Percentiles rank a stretch among this genome's conserved stretches.
Conservation (phyloP, 2,113 vertebrate species). For the Embiotoca jacksoni region DNA sequence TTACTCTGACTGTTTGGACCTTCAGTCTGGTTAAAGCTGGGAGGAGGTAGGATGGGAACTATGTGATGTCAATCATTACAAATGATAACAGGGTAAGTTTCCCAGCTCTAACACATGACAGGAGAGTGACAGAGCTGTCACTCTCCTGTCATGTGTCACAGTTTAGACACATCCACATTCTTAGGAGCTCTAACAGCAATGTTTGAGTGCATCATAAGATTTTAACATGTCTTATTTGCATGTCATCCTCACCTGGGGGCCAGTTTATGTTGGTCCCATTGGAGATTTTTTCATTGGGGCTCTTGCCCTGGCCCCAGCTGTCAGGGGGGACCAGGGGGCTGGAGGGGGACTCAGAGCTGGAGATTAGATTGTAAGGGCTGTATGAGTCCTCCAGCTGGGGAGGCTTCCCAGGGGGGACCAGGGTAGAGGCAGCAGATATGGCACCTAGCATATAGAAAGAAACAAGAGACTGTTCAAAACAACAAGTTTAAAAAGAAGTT, state of each 20-base stretch:
- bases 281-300: constrained; percentile 94
- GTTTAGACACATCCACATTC: no score
- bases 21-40: no score
- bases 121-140: no score
- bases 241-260: constrained; percentile 91
- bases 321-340: constrained; percentile 93
- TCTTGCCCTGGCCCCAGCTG: constrained; percentile 97
- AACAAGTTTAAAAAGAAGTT: no score
- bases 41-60: no score
- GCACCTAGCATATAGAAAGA: constrained; percentile 83
- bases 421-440: constrained; percentile 93
- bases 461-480: neutral
- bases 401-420: constrained; percentile 92
- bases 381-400: constrained; percentile 96
- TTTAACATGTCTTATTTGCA: neutral
- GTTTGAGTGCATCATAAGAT: no score
- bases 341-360: constrained; percentile 92
- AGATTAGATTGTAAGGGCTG: constrained; percentile 93
- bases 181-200: no score
- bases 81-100: no score
- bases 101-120: no score
- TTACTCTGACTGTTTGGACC: no score
- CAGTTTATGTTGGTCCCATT: constrained; percentile 98
- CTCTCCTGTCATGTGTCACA: no score
- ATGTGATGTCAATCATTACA: no score